A percentile compares a stretch with the other conserved stretches of the same genome.
Evolutionary conservation across 2,888 invertebrate species (phyloP).

Genomic region (Diaphora mendica): DNA sequence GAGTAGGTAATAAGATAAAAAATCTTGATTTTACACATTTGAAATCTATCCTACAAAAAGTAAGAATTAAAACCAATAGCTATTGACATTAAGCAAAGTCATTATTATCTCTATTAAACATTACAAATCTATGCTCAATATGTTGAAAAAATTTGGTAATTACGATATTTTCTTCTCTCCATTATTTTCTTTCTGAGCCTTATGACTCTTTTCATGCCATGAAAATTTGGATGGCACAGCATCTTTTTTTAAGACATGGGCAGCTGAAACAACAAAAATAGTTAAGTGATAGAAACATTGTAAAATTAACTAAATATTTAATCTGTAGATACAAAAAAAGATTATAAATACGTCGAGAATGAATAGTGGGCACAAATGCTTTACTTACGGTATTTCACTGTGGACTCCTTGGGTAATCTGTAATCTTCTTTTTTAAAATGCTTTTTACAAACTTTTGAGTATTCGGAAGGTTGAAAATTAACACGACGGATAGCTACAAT

Average conservation of each 20-base stretch:
- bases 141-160: not conserved
- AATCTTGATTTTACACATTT: not conserved
- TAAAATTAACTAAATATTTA: not conserved
- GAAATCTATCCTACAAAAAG: not conserved
- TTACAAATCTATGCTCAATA: not conserved
- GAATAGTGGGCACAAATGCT: not conserved
- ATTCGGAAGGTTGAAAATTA: constrained; percentile 23
- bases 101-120: not conserved
- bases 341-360: not conserved
- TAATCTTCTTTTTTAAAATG: constrained; percentile 27
- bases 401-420: constrained; percentile 21
- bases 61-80: not conserved
- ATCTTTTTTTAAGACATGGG: constrained; percentile 28
- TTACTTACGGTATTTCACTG: constrained; percentile 18
- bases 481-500: constrained; percentile 25
- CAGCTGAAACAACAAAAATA: constrained; percentile 17
- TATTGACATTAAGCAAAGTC: not conserved
- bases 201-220: constrained; percentile 20
- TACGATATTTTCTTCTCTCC: constrained; percentile 15
- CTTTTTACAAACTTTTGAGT: constrained; percentile 24
- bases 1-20: not conserved
- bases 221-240: constrained; percentile 32
- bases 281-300: not conserved
- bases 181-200: constrained; percentile 1
- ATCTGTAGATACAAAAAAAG: not conserved